Percentiles rank a stretch among this genome's conserved stretches.
Evolutionary conservation across 1,140 invertebrate species (phyloP).

Genomic region (Brachionus calyciflorus): DNA sequence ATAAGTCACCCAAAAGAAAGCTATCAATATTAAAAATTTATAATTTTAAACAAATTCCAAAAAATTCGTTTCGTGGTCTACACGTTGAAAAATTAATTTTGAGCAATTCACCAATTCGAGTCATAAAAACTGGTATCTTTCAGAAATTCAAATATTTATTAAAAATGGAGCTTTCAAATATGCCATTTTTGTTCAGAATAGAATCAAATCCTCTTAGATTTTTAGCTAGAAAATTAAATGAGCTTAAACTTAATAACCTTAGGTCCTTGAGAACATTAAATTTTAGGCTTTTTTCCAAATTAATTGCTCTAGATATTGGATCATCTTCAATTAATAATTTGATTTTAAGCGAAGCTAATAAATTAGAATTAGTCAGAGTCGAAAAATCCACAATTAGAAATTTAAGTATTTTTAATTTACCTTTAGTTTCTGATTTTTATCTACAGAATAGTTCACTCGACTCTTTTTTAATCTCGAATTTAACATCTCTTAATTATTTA

Average conservation of each 20-base stretch:
- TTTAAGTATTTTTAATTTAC: neutral
- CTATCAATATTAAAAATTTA: neutral
- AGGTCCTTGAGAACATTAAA: neutral
- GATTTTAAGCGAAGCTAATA: neutral
- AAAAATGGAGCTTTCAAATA: neutral
- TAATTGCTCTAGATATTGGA: neutral
- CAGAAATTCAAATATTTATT: neutral
- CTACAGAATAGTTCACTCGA: neutral
- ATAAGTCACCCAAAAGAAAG: neutral
- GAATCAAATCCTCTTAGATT: neutral
- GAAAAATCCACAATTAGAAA: neutral
- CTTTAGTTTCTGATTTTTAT: neutral
- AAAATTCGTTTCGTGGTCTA: neutral
- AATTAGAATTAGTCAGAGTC: neutral
- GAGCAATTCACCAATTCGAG: neutral
- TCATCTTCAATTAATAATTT: neutral
- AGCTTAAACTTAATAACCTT: constrained; percentile 1
- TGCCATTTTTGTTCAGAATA: neutral
- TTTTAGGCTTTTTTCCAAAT: neutral
- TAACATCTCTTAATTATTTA: neutral
- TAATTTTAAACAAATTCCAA: neutral
- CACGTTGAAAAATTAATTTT: neutral
- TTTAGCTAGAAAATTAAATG: neutral
- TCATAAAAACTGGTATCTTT: neutral
- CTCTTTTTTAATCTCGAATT: neutral